A percentile compares a stretch with the other conserved stretches of the same genome.
These are phyloP conservation scores for Gobionotothen gibberifrons DNA, from an alignment of 2,797 vertebrate genomes.

Conservation along the genomic window DNA sequence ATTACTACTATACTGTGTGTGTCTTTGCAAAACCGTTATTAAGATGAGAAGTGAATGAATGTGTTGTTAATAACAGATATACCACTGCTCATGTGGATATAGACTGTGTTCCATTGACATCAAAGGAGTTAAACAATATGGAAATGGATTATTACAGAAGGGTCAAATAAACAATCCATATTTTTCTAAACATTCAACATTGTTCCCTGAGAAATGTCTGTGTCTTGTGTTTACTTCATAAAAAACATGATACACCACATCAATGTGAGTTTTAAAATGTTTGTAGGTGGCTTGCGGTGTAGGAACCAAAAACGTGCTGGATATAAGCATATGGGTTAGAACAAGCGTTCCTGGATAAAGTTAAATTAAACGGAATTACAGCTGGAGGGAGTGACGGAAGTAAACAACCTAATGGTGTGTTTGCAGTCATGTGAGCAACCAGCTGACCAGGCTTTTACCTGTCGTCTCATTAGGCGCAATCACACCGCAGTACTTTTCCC, in stretches of 20 bases:
- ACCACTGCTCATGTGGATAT: constrained; percentile 83
- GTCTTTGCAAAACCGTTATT: constrained; percentile 80
- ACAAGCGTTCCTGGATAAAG: not conserved
- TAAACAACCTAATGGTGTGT: not conserved
- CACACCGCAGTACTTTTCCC: too few relatives aligned
- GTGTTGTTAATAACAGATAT: constrained; percentile 74
- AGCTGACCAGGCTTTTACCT: not conserved
- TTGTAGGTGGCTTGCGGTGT: not conserved
- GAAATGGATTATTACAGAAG: constrained; percentile 78
- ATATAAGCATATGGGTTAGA: not conserved
- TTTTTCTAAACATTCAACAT: constrained; percentile 83
- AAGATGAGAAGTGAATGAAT: constrained; percentile 79
- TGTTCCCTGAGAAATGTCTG: constrained; percentile 53
- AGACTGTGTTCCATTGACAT: constrained; percentile 83
- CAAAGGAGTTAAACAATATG: constrained; percentile 69
- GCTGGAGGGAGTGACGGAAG: constrained; percentile 1
- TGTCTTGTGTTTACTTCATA: constrained; percentile 40
- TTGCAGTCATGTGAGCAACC: not conserved
- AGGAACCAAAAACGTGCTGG: not conserved
- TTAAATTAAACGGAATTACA: not conserved
- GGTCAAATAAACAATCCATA: constrained; percentile 87
- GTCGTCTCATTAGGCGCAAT: too few relatives aligned
- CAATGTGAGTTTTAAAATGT: not conserved
- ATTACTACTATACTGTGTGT: constrained; percentile 82
- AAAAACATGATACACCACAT: not conserved